phyloP scores from a whole-genome alignment of 2,888 invertebrate species.

The Dysmachus trigonus region DNA sequence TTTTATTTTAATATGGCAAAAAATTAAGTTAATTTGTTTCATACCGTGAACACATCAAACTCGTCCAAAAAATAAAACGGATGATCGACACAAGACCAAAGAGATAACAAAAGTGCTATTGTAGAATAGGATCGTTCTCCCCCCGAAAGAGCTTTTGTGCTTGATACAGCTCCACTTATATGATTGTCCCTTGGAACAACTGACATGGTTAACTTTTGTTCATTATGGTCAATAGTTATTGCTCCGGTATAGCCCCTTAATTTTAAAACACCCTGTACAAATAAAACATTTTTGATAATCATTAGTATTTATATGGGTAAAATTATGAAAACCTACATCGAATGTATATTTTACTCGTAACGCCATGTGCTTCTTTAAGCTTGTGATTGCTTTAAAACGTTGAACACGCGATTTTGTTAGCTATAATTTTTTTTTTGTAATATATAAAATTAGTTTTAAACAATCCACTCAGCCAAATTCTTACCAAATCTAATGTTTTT shows the following conservation, averaged over 20 bases:
- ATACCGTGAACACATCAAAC: slow-evolving; percentile 96
- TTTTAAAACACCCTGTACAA: slow-evolving; percentile 55
- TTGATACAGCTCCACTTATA: slow-evolving; percentile 63
- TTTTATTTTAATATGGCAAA: not conserved
- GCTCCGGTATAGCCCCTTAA: slow-evolving; percentile 58
- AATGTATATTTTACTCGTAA: slow-evolving; percentile 64
- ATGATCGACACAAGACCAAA: slow-evolving; percentile 91
- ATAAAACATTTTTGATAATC: not conserved
- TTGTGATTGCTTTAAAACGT: slow-evolving; percentile 64
- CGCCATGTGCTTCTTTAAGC: slow-evolving; percentile 65
- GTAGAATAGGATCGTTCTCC: slow-evolving; percentile 97
- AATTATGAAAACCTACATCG: slow-evolving; percentile 53
- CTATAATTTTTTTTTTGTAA: slow-evolving; percentile 55
- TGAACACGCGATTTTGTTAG: slow-evolving; percentile 60
- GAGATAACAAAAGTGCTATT: slow-evolving; percentile 88
- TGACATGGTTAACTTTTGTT: slow-evolving; percentile 66
- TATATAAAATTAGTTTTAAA: not conserved
- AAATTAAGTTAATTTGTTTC: slow-evolving; percentile 50
- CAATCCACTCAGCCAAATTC: not conserved
- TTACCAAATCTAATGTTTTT: slow-evolving; percentile 64
- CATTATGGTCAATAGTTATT: slow-evolving; percentile 61
- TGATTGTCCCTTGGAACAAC: slow-evolving; percentile 68
- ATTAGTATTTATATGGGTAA: not conserved
- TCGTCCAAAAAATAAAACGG: slow-evolving; percentile 96
- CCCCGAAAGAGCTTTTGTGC: slow-evolving; percentile 82